Percentiles rank a stretch among this genome's conserved stretches.
Evolutionary conservation across 2,888 invertebrate species (phyloP).

Genomic region (Drosophila siamana): DNA sequence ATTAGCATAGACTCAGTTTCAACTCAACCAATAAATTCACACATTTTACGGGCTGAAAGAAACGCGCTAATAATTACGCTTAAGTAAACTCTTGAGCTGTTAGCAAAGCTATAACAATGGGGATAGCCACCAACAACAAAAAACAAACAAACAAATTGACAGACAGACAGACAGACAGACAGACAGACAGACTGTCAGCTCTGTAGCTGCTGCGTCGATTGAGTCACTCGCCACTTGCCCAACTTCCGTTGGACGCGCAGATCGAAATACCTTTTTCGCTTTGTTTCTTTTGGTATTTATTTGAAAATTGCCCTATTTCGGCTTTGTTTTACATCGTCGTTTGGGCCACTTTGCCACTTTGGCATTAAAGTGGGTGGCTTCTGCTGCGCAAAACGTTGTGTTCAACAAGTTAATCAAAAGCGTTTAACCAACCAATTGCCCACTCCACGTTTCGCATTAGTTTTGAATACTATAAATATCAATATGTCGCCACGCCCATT

Average conservation of each 20-base stretch:
- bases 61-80: conserved; percentile 43
- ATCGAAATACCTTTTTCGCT: conserved; percentile 1
- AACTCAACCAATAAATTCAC: conserved; percentile 43
- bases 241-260: conserved; percentile 66
- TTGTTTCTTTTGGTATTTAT: not conserved
- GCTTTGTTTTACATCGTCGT: conserved; percentile 2
- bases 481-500: conserved; percentile 52
- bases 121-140: not conserved
- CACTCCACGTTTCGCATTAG: conserved; percentile 29
- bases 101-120: conserved; percentile 57
- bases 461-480: conserved; percentile 54
- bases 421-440: conserved; percentile 10
- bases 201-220: conserved; percentile 16
- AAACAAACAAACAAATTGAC: not conserved
- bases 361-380: not conserved
- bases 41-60: conserved; percentile 23
- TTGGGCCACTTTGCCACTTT: not conserved
- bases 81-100: conserved; percentile 10
- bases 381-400: not conserved
- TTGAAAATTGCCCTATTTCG: conserved; percentile 22
- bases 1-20: conserved; percentile 17
- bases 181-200: not conserved
- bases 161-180: not conserved
- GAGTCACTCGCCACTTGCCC: conserved; percentile 45
- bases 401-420: conserved; percentile 23